Conservation (phyloP, 2,888 invertebrate species). For the Rhopalosiphum nymphaeae region DNA sequence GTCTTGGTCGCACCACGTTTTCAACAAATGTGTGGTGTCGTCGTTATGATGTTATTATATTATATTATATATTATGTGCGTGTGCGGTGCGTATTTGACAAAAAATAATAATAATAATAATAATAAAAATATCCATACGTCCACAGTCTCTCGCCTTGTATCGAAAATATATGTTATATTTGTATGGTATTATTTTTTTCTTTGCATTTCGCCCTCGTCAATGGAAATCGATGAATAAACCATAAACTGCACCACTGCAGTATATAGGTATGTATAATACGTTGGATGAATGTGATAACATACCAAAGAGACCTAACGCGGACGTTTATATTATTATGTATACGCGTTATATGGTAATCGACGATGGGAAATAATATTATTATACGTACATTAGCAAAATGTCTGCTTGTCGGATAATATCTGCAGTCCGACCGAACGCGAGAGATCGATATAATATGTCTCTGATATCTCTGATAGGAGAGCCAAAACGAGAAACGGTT, state of each 20-base stretch:
- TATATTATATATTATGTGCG: not conserved
- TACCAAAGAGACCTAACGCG: not conserved
- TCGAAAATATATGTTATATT: not conserved
- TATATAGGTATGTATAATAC: too few relatives aligned
- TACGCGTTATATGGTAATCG: too few relatives aligned
- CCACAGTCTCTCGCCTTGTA: not conserved
- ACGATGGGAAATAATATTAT: not conserved
- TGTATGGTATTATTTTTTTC: not conserved
- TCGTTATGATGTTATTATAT: not conserved
- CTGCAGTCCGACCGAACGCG: not conserved
- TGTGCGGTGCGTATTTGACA: not conserved
- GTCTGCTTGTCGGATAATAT: not conserved
- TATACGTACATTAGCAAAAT: not conserved
- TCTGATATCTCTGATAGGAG: not conserved
- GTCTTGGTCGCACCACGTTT: conserved; percentile 26
- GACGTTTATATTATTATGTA: not conserved
- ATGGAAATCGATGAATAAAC: conserved; percentile 5
- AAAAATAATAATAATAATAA: conserved; percentile 3
- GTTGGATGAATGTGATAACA: not conserved
- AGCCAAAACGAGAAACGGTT: not conserved
- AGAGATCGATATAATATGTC: not conserved
- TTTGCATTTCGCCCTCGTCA: not conserved
- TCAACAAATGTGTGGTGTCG: conserved; percentile 41
- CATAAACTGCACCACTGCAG: not conserved
- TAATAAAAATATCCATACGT: not conserved